Conservation (phyloP, 1,140 invertebrate species). For the Branchinecta lindahli region DNA sequence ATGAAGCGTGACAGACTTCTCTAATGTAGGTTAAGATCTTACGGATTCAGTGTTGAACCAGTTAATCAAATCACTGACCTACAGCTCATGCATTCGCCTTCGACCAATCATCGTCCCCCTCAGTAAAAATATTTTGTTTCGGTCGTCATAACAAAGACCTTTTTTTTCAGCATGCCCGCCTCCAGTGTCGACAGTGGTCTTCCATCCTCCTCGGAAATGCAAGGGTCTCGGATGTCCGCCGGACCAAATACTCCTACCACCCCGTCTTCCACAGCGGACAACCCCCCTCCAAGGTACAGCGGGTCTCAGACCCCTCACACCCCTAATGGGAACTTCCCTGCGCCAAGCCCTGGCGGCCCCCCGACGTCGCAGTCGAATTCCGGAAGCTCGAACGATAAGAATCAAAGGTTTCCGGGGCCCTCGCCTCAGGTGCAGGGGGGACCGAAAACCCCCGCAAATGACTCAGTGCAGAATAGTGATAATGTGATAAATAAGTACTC, state of each 20-base stretch:
- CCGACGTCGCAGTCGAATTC: conserved; percentile 29
- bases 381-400: conserved; percentile 21
- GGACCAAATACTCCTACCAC: conserved; percentile 32
- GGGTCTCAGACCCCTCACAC: conserved; percentile 23
- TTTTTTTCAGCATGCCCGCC: conserved; percentile 25
- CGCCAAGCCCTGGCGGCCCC: conserved; percentile 30
- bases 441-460: neutral
- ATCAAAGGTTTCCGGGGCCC: conserved; percentile 31
- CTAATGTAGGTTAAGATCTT: too few relatives aligned
- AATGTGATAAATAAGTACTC: neutral
- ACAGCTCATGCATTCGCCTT: too few relatives aligned
- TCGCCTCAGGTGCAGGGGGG: conserved; percentile 20
- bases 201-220: conserved; percentile 22
- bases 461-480: conserved; percentile 1
- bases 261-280: conserved; percentile 32
- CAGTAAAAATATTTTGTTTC: too few relatives aligned
- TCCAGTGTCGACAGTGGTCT: conserved; percentile 25
- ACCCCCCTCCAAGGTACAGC: conserved; percentile 26
- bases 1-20: too few relatives aligned
- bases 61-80: too few relatives aligned
- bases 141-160: neutral
- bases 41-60: too few relatives aligned
- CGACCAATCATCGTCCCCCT: too few relatives aligned
- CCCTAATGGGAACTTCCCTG: conserved; percentile 30
- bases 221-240: conserved; percentile 27